These are phyloP conservation scores for Calonectris borealis DNA, from an alignment of 2,113 vertebrate genomes.

Conservation along the genomic window DNA sequence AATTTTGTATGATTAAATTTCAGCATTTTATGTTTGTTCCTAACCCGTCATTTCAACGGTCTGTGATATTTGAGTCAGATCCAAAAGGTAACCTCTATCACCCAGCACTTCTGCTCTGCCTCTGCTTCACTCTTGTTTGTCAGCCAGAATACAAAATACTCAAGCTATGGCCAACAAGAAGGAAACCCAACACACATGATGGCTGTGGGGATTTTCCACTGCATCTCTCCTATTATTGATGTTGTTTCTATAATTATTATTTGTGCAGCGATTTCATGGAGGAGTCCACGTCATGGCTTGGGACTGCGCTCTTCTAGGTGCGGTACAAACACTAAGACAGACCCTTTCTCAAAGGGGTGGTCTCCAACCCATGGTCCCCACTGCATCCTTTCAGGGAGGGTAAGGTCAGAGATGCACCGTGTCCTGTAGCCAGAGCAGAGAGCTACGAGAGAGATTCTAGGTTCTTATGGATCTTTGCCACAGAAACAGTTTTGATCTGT, in stretches of 20 bases:
- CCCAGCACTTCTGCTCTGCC: constrained; percentile 4
- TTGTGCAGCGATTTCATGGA: not conserved
- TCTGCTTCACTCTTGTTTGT: not conserved
- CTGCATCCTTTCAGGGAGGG: not conserved
- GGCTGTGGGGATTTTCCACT: not conserved
- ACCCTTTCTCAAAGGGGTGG: not conserved
- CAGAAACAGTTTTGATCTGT: not conserved
- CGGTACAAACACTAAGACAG: not conserved
- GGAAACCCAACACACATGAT: not conserved
- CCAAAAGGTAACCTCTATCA: constrained; percentile 11
- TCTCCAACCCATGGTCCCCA: accelerated
- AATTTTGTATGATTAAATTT: constrained; percentile 51
- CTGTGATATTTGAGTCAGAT: not conserved
- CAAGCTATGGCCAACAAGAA: not conserved
- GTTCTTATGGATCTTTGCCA: not conserved
- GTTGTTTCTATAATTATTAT: not conserved
- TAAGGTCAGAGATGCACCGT: not conserved
- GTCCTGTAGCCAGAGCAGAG: not conserved
- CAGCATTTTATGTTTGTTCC: constrained; percentile 41
- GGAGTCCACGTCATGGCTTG: not conserved
- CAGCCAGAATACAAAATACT: not conserved
- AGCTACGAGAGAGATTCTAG: not conserved
- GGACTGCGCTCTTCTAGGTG: not conserved
- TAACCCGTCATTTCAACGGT: constrained; percentile 24
- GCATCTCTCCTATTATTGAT: not conserved